These are phyloP conservation scores for Harpagifer antarcticus DNA, from an alignment of 2,797 vertebrate species.

Conservation along the genomic window DNA sequence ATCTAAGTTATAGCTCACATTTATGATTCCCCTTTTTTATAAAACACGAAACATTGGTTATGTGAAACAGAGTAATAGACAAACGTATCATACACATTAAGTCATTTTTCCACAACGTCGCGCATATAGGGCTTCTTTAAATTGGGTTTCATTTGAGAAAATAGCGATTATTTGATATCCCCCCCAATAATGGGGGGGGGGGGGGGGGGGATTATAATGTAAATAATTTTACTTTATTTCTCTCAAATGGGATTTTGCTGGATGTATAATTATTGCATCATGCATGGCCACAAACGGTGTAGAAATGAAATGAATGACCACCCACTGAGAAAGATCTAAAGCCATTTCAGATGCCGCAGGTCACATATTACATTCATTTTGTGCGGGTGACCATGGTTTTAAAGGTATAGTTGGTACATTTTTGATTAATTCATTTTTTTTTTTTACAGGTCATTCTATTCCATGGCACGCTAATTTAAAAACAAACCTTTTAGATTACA, in stretches of 20 bases:
- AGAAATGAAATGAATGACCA: conserved; percentile 66
- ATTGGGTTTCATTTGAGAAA: conserved; percentile 56
- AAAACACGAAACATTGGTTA: conserved; percentile 75
- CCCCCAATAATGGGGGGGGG: conserved; percentile 38
- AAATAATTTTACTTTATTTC: conserved; percentile 46
- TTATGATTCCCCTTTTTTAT: conserved; percentile 63
- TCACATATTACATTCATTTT: conserved; percentile 84
- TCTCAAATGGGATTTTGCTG: conserved; percentile 58
- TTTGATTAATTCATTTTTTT: conserved; percentile 67
- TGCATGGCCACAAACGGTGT: conserved; percentile 70
- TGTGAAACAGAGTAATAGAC: conserved; percentile 68
- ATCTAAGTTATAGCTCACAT: conserved; percentile 73
- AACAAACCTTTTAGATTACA: conserved; percentile 48
- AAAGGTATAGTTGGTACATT: conserved; percentile 74
- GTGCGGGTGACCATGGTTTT: conserved; percentile 77
- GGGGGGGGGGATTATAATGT: neutral
- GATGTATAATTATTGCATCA: conserved; percentile 78
- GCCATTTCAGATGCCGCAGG: conserved; percentile 71
- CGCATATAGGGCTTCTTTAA: conserved; percentile 47
- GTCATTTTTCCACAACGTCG: conserved; percentile 51
- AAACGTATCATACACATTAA: conserved; percentile 64
- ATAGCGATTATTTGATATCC: conserved; percentile 43
- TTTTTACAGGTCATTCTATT: conserved; percentile 68
- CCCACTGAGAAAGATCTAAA: conserved; percentile 67
- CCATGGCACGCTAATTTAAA: conserved; percentile 71